Conservation (phyloP, 1,140 invertebrate genomes). For the Drosophila tsacasi region DNA sequence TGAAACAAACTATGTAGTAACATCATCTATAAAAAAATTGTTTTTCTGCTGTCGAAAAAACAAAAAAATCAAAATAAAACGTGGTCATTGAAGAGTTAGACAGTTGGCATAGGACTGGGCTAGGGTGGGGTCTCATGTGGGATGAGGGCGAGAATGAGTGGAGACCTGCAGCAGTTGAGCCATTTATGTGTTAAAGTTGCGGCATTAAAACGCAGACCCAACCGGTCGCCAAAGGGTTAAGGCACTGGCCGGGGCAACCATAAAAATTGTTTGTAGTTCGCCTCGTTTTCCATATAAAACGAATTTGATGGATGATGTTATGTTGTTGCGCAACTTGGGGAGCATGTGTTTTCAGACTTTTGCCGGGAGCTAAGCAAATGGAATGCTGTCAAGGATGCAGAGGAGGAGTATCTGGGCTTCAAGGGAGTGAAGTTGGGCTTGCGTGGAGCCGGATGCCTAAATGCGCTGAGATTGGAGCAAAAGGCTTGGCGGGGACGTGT, state of each 20-base stretch:
- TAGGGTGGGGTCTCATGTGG: not conserved
- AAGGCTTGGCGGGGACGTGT: conserved; percentile 40
- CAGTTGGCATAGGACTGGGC: conserved; percentile 18
- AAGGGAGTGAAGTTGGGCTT: conserved; percentile 7
- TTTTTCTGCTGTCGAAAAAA: conserved; percentile 28
- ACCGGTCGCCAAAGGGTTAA: conserved; percentile 61
- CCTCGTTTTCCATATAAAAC: conserved; percentile 77
- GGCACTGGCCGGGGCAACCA: conserved; percentile 36
- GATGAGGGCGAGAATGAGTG: not conserved
- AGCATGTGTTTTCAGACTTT: conserved; percentile 78
- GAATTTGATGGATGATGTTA: conserved; percentile 81
- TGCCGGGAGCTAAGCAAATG: conserved; percentile 59
- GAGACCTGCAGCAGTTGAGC: conserved; percentile 42
- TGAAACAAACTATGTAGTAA: conserved; percentile 53
- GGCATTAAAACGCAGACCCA: conserved; percentile 63
- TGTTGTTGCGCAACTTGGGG: conserved; percentile 74
- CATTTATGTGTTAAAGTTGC: conserved; percentile 63
- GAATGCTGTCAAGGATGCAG: conserved; percentile 25
- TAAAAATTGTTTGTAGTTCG: conserved; percentile 67
- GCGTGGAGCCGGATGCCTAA: conserved; percentile 43
- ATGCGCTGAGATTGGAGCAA: conserved; percentile 65
- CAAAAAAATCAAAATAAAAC: conserved; percentile 45
- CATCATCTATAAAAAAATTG: conserved; percentile 25
- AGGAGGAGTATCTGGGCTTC: not conserved
- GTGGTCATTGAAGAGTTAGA: conserved; percentile 44